These are phyloP conservation scores for Chromis chromis DNA, from an alignment of 2,797 vertebrate species.

Conservation along the genomic window DNA sequence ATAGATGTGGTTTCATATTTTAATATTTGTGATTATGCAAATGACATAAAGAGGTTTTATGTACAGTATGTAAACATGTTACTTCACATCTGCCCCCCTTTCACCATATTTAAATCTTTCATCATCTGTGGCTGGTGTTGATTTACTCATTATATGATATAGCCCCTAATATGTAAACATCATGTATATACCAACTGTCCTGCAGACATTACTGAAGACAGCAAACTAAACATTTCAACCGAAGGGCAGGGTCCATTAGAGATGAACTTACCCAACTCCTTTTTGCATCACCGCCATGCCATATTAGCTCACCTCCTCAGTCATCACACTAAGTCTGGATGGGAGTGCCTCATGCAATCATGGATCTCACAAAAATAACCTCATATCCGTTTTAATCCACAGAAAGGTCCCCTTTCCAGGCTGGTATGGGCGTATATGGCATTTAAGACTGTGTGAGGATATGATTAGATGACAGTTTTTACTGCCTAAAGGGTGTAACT, in stretches of 20 bases:
- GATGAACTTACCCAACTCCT: conserved; percentile 52
- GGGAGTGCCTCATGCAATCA: conserved; percentile 80
- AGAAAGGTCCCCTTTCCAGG: conserved; percentile 79
- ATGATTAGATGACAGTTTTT: conserved; percentile 85
- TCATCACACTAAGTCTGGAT: conserved; percentile 75
- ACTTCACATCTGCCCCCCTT: too few relatives aligned
- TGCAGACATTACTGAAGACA: background rate
- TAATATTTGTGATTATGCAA: background rate
- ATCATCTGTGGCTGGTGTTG: background rate
- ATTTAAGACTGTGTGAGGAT: conserved; percentile 82
- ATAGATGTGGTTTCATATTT: background rate
- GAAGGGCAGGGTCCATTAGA: conserved; percentile 39
- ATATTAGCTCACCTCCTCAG: conserved; percentile 76
- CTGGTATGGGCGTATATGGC: conserved; percentile 82
- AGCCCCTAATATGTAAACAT: conserved; percentile 8
- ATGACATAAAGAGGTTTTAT: too few relatives aligned
- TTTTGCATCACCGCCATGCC: conserved; percentile 69
- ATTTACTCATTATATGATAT: background rate
- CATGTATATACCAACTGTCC: background rate
- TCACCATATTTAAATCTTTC: background rate
- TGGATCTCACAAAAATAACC: conserved; percentile 83
- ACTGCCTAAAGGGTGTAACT: conserved; percentile 83
- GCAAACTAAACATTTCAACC: background rate
- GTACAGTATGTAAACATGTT: too few relatives aligned
- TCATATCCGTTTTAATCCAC: conserved; percentile 83